phyloP scores from a whole-genome alignment of 1,140 invertebrate species.

The Formica selysi region DNA sequence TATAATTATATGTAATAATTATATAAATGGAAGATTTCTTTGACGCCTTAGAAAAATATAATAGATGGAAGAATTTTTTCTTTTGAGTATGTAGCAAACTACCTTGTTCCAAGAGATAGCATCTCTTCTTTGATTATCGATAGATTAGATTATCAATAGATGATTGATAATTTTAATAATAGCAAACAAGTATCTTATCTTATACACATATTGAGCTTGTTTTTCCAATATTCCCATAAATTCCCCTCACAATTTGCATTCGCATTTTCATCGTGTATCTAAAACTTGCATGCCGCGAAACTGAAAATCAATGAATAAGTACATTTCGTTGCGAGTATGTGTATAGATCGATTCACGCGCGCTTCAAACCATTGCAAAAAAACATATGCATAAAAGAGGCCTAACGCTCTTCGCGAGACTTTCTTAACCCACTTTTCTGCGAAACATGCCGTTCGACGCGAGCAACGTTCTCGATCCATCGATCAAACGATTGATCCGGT shows the following conservation, averaged over 20 bases:
- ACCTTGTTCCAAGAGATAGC: not conserved
- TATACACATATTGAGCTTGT: not conserved
- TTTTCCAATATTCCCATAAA: not conserved
- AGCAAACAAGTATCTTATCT: not conserved
- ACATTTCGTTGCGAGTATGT: not conserved
- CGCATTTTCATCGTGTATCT: not conserved
- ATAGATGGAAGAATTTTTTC: not conserved
- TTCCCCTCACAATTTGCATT: not conserved
- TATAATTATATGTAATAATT: too few relatives aligned
- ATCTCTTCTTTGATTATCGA: not conserved
- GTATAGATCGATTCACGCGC: conserved; percentile 6
- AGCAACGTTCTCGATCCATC: conserved; percentile 46
- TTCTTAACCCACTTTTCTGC: conserved; percentile 54
- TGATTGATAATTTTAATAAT: not conserved
- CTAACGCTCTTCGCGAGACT: conserved; percentile 48
- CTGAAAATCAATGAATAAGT: too few relatives aligned
- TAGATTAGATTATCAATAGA: not conserved
- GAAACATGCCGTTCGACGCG: conserved; percentile 37
- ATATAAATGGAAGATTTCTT: not conserved
- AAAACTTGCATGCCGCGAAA: not conserved
- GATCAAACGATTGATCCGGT: conserved; percentile 52
- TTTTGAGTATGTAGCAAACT: not conserved
- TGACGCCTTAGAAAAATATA: not conserved
- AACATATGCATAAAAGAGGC: conserved; percentile 52
- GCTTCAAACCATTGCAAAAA: conserved; percentile 12